Conservation (phyloP, 1,140 invertebrate genomes). For the Oreohelix idahoensis region DNA sequence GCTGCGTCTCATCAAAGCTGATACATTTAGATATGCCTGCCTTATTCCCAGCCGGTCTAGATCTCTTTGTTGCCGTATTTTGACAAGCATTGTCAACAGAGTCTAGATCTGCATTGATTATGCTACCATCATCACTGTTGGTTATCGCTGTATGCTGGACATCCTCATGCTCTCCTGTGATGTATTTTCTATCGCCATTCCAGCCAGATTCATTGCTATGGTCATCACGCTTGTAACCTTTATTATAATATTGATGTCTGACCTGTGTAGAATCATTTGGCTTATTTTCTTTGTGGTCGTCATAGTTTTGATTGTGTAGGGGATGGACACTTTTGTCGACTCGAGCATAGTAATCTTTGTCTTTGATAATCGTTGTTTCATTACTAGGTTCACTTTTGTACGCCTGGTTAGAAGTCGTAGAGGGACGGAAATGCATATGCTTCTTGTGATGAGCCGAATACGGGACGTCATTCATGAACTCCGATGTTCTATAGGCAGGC, state of each 20-base stretch:
- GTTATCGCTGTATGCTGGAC: background rate
- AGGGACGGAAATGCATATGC: background rate
- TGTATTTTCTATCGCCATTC: background rate
- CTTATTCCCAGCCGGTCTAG: too few species aligned
- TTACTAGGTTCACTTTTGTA: background rate
- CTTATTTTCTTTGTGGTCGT: background rate
- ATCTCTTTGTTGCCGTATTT: background rate
- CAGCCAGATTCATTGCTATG: background rate
- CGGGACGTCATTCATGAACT: background rate
- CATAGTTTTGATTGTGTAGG: background rate
- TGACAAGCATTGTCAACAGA: background rate
- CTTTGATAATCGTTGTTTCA: background rate
- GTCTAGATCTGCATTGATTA: background rate
- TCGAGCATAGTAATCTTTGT: background rate
- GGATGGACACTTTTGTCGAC: background rate
- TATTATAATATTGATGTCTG: background rate
- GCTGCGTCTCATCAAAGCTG: background rate
- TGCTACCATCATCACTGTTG: background rate
- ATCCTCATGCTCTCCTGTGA: background rate
- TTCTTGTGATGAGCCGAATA: background rate
- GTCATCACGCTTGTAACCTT: background rate
- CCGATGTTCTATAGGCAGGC: background rate
- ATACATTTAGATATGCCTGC: background rate
- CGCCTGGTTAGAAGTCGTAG: background rate
- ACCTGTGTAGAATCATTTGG: background rate